Percentiles rank a stretch among this genome's conserved stretches.
These are phyloP conservation scores for Margaritifera margaritifera DNA, from an alignment of 2,888 invertebrate genomes.

Conservation along the genomic window DNA sequence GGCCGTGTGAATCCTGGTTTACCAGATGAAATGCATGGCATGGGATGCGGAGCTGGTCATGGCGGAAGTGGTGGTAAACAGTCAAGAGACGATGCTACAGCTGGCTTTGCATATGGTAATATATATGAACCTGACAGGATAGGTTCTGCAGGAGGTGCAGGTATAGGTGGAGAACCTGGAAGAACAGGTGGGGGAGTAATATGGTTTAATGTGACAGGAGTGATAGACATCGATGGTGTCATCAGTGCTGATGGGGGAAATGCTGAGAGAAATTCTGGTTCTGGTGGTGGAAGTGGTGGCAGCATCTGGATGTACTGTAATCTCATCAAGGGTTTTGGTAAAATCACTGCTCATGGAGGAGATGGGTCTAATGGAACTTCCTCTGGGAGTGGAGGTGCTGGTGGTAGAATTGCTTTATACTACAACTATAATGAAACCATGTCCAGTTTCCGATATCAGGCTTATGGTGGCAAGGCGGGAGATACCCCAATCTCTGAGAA, in stretches of 20 bases:
- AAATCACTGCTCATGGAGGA: conserved; percentile 55
- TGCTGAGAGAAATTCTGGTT: conserved; percentile 20
- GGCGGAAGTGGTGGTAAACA: conserved; percentile 57
- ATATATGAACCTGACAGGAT: conserved; percentile 56
- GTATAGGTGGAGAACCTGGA: conserved; percentile 31
- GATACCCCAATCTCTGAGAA: conserved; percentile 31
- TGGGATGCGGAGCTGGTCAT: conserved; percentile 46
- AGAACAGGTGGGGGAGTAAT: conserved; percentile 57
- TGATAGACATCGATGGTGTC: conserved; percentile 57
- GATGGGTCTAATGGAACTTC: conserved; percentile 25
- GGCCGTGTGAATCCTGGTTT: conserved; percentile 54
- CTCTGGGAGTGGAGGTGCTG: conserved; percentile 56
- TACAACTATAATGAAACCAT: conserved; percentile 54
- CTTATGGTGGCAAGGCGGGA: conserved; percentile 47
- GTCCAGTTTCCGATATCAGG: conserved; percentile 48
- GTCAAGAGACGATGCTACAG: conserved; percentile 12
- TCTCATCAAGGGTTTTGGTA: conserved; percentile 54
- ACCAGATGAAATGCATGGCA: conserved; percentile 24
- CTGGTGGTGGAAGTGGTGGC: conserved; percentile 60
- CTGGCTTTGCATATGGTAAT: conserved; percentile 57
- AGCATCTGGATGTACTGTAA: conserved; percentile 59
- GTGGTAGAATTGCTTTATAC: conserved; percentile 58
- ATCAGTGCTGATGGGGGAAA: conserved; percentile 51
- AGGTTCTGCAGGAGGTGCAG: conserved; percentile 54
- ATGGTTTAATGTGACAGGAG: conserved; percentile 59